Evolutionary conservation across 64 coral and sea anemone genomes (phyloP).

Genomic region (Acropora tenuis): DNA sequence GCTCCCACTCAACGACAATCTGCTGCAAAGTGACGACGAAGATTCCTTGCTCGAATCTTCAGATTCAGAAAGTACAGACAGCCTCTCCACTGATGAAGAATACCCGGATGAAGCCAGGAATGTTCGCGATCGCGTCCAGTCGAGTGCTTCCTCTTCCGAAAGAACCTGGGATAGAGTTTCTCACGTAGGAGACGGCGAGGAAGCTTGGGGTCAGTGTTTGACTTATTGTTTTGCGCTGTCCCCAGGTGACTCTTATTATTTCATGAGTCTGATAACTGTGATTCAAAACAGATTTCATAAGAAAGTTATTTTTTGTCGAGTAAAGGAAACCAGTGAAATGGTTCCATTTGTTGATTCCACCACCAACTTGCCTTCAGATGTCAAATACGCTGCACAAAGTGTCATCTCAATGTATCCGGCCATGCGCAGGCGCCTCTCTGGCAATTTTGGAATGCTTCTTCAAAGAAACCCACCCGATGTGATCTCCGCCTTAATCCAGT

Average conservation of each 20-base stretch:
- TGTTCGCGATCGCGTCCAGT: neutral
- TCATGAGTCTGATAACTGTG: conserved; percentile 10
- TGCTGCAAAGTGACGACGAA: conserved; percentile 4
- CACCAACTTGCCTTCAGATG: conserved; percentile 48
- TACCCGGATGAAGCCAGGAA: conserved; percentile 30
- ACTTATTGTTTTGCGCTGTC: conserved; percentile 49
- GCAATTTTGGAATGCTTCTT: conserved; percentile 51
- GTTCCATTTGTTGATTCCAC: conserved; percentile 24
- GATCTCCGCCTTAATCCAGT: conserved; percentile 38
- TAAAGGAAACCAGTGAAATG: conserved; percentile 29
- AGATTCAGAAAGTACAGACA: neutral
- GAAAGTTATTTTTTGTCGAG: conserved; percentile 12
- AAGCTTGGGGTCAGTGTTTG: conserved; percentile 65
- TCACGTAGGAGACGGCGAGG: conserved; percentile 12
- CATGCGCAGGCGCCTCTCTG: conserved; percentile 43
- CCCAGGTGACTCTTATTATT: neutral
- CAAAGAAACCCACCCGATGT: conserved; percentile 47
- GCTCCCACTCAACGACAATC: neutral
- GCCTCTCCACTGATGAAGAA: conserved; percentile 43
- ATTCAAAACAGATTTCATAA: conserved; percentile 38
- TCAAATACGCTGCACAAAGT: conserved; percentile 70
- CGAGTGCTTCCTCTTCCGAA: neutral
- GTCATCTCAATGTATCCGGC: conserved; percentile 67
- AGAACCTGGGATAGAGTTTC: conserved; percentile 48
- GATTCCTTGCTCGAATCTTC: neutral